Conservation (phyloP, 2,888 invertebrate genomes). For the Vandiemenella viatica region DNA sequence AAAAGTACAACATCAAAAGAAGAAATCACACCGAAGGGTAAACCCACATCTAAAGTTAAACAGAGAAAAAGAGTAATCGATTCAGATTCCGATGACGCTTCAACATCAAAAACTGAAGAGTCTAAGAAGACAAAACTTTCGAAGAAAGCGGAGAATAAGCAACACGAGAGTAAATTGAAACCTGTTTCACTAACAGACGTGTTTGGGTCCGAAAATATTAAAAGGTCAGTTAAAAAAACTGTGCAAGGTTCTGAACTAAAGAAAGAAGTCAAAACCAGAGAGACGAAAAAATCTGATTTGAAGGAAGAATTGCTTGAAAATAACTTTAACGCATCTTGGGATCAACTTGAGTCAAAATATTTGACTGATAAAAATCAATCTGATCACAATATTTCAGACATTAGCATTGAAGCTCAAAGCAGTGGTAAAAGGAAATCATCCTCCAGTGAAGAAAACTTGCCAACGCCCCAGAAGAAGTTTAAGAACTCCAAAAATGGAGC, state of each 20-base stretch:
- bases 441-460: not conserved
- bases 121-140: not conserved
- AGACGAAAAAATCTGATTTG: slow-evolving; percentile 4
- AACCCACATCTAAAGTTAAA: slow-evolving; percentile 24
- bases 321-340: not conserved
- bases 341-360: slow-evolving; percentile 15
- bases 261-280: too few species aligned
- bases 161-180: slow-evolving; percentile 4
- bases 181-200: slow-evolving; percentile 7
- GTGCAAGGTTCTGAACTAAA: slow-evolving; percentile 7
- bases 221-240: slow-evolving; percentile 9
- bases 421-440: slow-evolving; percentile 1
- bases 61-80: slow-evolving; percentile 24
- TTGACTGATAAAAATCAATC: slow-evolving; percentile 4
- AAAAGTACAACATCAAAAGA: slow-evolving; percentile 22
- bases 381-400: slow-evolving; percentile 12
- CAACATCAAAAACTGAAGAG: slow-evolving; percentile 7
- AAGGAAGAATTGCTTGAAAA: slow-evolving; percentile 4
- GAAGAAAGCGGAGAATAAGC: not conserved
- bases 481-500: slow-evolving; percentile 9
- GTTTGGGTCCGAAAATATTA: slow-evolving; percentile 13
- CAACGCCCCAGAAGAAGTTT: not conserved
- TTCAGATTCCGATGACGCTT: slow-evolving; percentile 33
- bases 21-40: slow-evolving; percentile 18
- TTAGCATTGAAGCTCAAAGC: slow-evolving; percentile 3